These are phyloP conservation scores for Myripristis jacobus DNA, from an alignment of 2,797 vertebrate genomes.

Conservation along the genomic window DNA sequence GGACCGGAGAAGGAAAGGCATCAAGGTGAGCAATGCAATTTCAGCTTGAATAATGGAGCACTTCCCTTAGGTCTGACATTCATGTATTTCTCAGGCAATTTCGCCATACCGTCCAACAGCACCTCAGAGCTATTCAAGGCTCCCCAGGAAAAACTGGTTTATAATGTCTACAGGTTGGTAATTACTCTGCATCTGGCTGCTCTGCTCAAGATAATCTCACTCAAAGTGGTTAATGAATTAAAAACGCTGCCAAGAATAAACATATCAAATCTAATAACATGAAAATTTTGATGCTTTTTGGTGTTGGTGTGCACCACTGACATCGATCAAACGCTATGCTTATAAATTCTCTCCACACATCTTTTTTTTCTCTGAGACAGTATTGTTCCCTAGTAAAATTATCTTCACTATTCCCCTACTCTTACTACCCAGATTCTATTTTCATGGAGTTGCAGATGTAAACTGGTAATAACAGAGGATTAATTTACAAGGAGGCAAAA, in stretches of 20 bases:
- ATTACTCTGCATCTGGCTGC: slow-evolving; percentile 64
- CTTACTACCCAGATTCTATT: slow-evolving; percentile 65
- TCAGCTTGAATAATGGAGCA: slow-evolving; percentile 83
- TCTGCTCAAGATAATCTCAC: slow-evolving; percentile 71
- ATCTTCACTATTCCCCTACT: slow-evolving; percentile 38
- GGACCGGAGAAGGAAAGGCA: slow-evolving; percentile 74
- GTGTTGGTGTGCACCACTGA: slow-evolving; percentile 11
- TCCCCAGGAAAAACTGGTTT: slow-evolving; percentile 68
- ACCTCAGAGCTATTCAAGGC: slow-evolving; percentile 76
- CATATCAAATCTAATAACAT: slow-evolving; percentile 57
- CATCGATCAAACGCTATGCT: slow-evolving; percentile 9
- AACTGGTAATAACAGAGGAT: slow-evolving; percentile 79
- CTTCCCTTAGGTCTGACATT: slow-evolving; percentile 78
- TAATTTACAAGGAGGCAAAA: slow-evolving; percentile 76
- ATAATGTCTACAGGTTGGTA: slow-evolving; percentile 69
- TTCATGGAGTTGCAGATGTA: slow-evolving; percentile 72
- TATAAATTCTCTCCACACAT: background rate
- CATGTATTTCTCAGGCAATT: slow-evolving; percentile 78
- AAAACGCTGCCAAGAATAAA: slow-evolving; percentile 56
- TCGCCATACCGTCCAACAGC: slow-evolving; percentile 66
- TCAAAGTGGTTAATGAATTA: slow-evolving; percentile 75
- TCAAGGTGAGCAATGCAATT: slow-evolving; percentile 85
- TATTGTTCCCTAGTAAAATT: slow-evolving; percentile 28
- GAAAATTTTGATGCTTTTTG: slow-evolving; percentile 44
- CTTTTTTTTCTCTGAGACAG: background rate